Evolutionary conservation across 37 sponge, comb jelly and placozoan species (phyloP).

Genomic region (Ephydatia muelleri): DNA sequence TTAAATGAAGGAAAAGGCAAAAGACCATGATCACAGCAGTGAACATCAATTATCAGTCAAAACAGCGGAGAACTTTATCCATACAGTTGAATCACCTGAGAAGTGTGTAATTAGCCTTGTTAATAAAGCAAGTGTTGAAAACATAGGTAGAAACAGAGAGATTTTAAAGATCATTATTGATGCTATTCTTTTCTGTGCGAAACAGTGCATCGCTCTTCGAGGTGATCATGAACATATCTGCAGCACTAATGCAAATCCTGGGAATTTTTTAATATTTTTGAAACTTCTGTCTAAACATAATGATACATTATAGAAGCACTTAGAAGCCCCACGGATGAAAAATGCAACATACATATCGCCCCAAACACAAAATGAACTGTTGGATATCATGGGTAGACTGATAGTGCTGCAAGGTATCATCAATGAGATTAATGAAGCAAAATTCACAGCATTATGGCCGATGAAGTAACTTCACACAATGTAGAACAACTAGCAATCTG

Average conservation of each 20-base stretch:
- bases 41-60: background rate
- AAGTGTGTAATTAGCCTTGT: background rate
- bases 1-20: background rate
- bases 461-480: slow-evolving; percentile 49
- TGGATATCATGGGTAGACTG: background rate
- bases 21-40: background rate
- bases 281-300: slow-evolving; percentile 8
- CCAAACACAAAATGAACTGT: background rate
- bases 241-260: slow-evolving; percentile 19
- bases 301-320: background rate
- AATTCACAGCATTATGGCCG: slow-evolving; percentile 20
- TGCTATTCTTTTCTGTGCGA: slow-evolving; percentile 28
- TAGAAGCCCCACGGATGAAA: slow-evolving; percentile 16
- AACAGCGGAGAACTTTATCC: background rate
- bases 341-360: slow-evolving; percentile 28
- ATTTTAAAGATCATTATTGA: slow-evolving; percentile 10
- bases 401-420: background rate
- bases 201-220: slow-evolving; percentile 43
- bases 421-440: background rate
- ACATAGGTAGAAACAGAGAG: background rate
- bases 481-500: slow-evolving; percentile 29
- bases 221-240: slow-evolving; percentile 16
- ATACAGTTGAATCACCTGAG: background rate
- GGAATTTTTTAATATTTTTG: slow-evolving; percentile 36
- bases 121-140: background rate